Base-by-base conservation (phyloP, 2,888 invertebrate species). In the Galerucella nymphaeae region DNA sequence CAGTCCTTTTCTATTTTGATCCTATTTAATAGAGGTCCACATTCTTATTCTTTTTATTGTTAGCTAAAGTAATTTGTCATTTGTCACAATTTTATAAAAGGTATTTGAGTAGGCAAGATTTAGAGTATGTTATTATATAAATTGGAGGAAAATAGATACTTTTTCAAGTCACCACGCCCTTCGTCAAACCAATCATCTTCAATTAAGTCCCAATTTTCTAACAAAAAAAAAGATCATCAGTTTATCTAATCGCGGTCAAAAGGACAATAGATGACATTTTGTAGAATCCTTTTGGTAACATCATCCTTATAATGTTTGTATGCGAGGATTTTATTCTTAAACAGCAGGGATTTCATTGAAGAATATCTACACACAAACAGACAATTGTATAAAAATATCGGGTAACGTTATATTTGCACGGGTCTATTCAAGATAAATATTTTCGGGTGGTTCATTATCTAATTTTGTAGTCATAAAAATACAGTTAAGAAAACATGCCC, bases 401-500 rank as follows among this genome's bases (percentile, higher is more conserved):
- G 70, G 74, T 77, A 76, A 76, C 77, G 45, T 71, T 6, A 5
- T 73, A 65, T 75, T 70, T 70, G 75, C 73, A 73, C 73, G 76
- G 77, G 77, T 71, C 77, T 75, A 77, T 77, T 77, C 77, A 77
- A 50, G 42, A n/a, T 41, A n/a, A n/a, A 14, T 62, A 11, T 41
- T 42, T 42, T 41, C 16, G 18, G 72, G 64, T 57, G 72, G 69
- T 72, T 78, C 77, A 77, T 80, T 80, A 80, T 77, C 77, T 75
- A 77, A 80, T 80, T 75, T 77, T 76, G 73, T 73, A 74, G 77
- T 73, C 76, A 76, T 65, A 61, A 75, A 78, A 62, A 75, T 78
- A 78, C 78, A 74, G 77, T 80, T 78, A 78, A 78, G 80, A 76
- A 80, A 78, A 78, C 73, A 78, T 71, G 73, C 79, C 75, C 62